These are phyloP conservation scores for Hirtodrosophila duncani DNA, from an alignment of 2,888 invertebrate genomes.

Conservation along the genomic window DNA sequence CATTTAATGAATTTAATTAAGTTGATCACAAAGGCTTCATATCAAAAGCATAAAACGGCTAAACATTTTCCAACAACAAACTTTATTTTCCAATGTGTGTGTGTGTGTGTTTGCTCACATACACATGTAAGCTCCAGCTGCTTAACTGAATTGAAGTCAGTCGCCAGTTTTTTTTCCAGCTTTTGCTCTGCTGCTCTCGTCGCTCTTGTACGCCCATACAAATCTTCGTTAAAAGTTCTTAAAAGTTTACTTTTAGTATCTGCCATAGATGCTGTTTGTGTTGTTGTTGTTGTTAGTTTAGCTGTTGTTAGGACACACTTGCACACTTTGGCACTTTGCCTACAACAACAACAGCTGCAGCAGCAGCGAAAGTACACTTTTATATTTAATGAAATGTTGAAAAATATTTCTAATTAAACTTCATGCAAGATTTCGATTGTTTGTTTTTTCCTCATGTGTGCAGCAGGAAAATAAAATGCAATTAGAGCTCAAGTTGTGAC, in stretches of 20 bases:
- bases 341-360: slow-evolving; percentile 27
- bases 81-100: not conserved
- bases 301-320: slow-evolving; percentile 21
- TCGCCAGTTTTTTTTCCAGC: slow-evolving; percentile 3
- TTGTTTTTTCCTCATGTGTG: too few species aligned
- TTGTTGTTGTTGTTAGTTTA: too few species aligned
- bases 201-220: slow-evolving; percentile 22
- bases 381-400: slow-evolving; percentile 39
- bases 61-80: slow-evolving; percentile 53
- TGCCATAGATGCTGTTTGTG: slow-evolving; percentile 11
- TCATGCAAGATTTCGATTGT: too few species aligned
- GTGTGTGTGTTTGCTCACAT: slow-evolving; percentile 20
- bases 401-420: slow-evolving; percentile 70
- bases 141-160: slow-evolving; percentile 9
- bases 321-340: slow-evolving; percentile 57
- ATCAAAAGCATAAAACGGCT: slow-evolving; percentile 45
- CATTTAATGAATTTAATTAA: slow-evolving; percentile 66
- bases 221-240: slow-evolving; percentile 65
- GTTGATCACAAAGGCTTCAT: slow-evolving; percentile 59
- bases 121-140: too few species aligned
- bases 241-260: slow-evolving; percentile 50
- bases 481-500: too few species aligned
- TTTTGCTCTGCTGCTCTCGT: not conserved
- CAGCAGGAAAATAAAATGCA: too few species aligned
- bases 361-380: slow-evolving; percentile 12